A percentile compares a stretch with the other conserved stretches of the same genome.
These are phyloP conservation scores for Cryptocheilus praepositus DNA, from an alignment of 2,888 invertebrate genomes.

Conservation along the genomic window DNA sequence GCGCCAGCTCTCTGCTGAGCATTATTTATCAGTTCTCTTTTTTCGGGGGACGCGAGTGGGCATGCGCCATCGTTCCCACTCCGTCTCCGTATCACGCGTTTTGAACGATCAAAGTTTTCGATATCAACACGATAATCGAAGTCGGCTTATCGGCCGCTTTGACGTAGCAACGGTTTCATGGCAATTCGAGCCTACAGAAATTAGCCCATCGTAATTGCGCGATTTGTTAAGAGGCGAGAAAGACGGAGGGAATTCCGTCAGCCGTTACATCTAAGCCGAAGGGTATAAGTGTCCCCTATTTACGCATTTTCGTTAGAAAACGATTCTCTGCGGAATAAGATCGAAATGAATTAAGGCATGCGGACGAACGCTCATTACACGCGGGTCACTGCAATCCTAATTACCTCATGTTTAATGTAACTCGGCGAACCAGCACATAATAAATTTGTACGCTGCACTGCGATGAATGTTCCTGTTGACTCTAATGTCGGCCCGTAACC, in stretches of 20 bases:
- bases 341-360: conserved; percentile 14
- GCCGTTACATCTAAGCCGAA: not conserved
- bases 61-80: conserved; percentile 7
- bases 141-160: not conserved
- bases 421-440: conserved; percentile 30
- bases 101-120: no score
- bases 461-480: conserved; percentile 16
- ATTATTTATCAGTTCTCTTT: conserved; percentile 35
- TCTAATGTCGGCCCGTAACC: conserved; percentile 21
- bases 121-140: not conserved
- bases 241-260: no score
- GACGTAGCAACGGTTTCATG: no score
- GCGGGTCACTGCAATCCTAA: conserved; percentile 37
- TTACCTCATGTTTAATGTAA: conserved; percentile 46
- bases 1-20: conserved; percentile 30
- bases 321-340: conserved; percentile 8
- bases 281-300: not conserved
- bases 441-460: conserved; percentile 36
- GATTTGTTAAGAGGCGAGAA: no score
- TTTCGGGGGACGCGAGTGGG: conserved; percentile 22
- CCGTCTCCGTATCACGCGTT: no score
- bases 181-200: no score
- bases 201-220: no score
- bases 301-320: not conserved
- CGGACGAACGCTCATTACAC: conserved; percentile 20